Base-by-base conservation (phyloP, 2,797 vertebrate species). In the Syngnathus acus region DNA sequence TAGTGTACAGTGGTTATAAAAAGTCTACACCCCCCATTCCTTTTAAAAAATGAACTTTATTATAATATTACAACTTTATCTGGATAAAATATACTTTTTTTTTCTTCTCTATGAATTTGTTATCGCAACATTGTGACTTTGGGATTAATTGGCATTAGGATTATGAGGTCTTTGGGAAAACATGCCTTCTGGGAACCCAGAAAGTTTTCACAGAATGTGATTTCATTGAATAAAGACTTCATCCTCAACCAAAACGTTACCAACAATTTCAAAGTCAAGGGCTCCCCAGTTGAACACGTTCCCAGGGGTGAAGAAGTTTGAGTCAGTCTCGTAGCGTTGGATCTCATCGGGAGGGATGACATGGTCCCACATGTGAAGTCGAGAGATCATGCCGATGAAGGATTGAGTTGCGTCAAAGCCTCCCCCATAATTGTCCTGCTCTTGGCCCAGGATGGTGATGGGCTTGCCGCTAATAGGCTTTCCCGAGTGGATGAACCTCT, bases 301-400 rank as follows among this genome's bases (percentile, higher is more conserved):
- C 0, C 76, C 69, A 0, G 78, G 62, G n/a, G 78, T 68, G 37
- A 66, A 69, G 37, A 66, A 69, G 65, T 54, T 72, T 1, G 43
- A 3, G 0, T 26, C 23, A 1, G 72, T 3, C 7, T 13, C 19
- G 16, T 71, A 78, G 11, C 1, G 39, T 1, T 45, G 3, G 23
- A 86, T 72, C 37, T 87, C 65, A 13, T 62, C 67, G 0, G 79
- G 72, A 0, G 81, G 71, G 19, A 88, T 53, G 45, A 16, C 64
- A 11, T 1, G 0, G 1, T 79, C 70, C 83, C 87, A 86, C 71
- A 84, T 55, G 68, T 82, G 74, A 3, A 85, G 65, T 0, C 83
- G 78, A 0, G 74, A 54, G 64, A 87, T 62, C 70, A 83, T 84
- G 0, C 86, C 87, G 0, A 80, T 75, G 47, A 85, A 85, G 26